Base-by-base conservation (phyloP, 2,888 invertebrate species). In the Amiota communis region DNA sequence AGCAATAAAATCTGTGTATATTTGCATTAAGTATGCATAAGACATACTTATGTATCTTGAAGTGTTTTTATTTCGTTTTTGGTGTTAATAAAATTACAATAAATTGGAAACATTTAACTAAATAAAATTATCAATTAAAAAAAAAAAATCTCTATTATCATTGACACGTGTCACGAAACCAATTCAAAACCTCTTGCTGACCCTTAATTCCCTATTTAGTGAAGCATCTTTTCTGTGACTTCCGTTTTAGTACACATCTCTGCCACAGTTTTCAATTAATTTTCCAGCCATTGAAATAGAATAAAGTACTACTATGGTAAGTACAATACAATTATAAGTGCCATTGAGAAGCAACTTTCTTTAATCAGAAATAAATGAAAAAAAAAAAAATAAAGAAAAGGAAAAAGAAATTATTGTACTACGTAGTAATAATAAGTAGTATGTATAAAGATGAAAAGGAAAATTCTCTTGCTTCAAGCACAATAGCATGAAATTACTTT, bases 401-500 rank as follows among this genome's bases (percentile, higher is more conserved):
- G 59, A 59, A 59, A 59, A 59, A 59, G 13, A 59, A 59, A 20
- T 20, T 59, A 36, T 36, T 36, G 1, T 15, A 10, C 13, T 53
- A 15, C 8, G 15, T n/a, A n/a, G n/a, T n/a, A n/a, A n/a, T n/a
- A n/a, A 53, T 6, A 11, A 8, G 11, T 53, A 53, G 6, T 23
- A 6, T 36, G 36, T 36, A 36, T 13, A 13, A 59, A 59, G 59
- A 59, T 59, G 59, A 59, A 59, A 59, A 59, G 59, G 59, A 59
- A 59, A 59, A 59, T 59, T 59, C 20, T 9, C 20, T 36, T 6
- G 15, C 20, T 59, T 59, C 20, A 36, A 36, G 15, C 59, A 59
- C 59, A 65, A 65, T 65, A 17, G 48, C 48, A 65, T 36, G 36
- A 65, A 65, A 65, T 68, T 53, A 20, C 23, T 53, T 68, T 68